These are phyloP conservation scores for Caenorhabditis virilis DNA, from an alignment of 2,888 invertebrate genomes.

Conservation along the genomic window DNA sequence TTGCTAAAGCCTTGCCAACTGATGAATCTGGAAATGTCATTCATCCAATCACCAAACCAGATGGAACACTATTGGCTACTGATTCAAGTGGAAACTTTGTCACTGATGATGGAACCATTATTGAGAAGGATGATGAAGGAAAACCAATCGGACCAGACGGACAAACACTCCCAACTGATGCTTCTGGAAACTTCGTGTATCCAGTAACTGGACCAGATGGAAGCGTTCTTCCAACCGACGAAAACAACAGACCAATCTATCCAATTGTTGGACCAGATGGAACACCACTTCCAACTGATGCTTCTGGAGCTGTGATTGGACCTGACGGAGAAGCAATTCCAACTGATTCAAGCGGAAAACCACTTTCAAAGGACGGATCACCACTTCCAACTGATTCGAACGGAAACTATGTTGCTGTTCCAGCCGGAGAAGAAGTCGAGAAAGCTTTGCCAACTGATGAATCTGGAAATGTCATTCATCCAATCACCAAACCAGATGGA, in stretches of 20 bases:
- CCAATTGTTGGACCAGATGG: constrained; percentile 33
- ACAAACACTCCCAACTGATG: constrained; percentile 31
- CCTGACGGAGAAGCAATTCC: constrained; percentile 36
- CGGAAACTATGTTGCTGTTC: constrained; percentile 14
- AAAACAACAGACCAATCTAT: constrained; percentile 15
- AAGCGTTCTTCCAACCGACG: constrained; percentile 24
- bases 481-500: no score
- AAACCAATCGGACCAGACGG: constrained; percentile 38
- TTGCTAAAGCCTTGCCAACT: constrained; percentile 43
- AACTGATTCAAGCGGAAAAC: constrained; percentile 21
- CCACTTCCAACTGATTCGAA: constrained; percentile 38
- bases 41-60: constrained; percentile 28
- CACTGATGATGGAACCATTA: constrained; percentile 15
- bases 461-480: constrained; percentile 21
- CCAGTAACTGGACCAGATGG: constrained; percentile 29
- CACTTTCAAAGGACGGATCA: constrained; percentile 33
- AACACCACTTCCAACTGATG: constrained; percentile 33
- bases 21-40: constrained; percentile 27
- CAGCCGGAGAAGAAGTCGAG: constrained; percentile 16
- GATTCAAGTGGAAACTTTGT: constrained; percentile 29
- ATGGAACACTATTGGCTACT: constrained; percentile 25
- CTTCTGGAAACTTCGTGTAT: constrained; percentile 24
- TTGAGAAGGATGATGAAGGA: constrained; percentile 15
- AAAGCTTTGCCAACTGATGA: constrained; percentile 25
- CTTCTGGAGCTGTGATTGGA: constrained; percentile 26